These are phyloP conservation scores for Stegodyphus mimosarum DNA, from an alignment of 1,140 invertebrate species.

Conservation along the genomic window DNA sequence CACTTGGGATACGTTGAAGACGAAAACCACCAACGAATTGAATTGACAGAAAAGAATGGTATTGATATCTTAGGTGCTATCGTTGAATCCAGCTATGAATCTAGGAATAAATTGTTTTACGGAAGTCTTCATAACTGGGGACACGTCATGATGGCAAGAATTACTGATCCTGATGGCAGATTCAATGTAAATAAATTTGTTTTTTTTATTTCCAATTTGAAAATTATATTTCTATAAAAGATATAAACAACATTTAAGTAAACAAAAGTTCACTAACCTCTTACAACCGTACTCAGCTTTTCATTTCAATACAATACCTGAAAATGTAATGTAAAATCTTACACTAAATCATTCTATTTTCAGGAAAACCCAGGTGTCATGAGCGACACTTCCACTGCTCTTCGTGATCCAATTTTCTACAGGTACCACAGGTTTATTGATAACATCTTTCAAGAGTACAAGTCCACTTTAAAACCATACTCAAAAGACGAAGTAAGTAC, in stretches of 20 bases:
- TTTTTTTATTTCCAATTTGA: background rate
- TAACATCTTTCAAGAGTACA: constrained; percentile 58
- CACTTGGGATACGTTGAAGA: constrained; percentile 42
- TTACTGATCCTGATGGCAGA: constrained; percentile 77
- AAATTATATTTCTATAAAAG: background rate
- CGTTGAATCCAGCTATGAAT: constrained; percentile 72
- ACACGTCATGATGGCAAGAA: constrained; percentile 73
- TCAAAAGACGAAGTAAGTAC: constrained; percentile 14
- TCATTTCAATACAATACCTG: background rate
- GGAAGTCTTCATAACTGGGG: constrained; percentile 68
- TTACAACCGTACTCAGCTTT: background rate
- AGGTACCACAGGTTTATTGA: constrained; percentile 57
- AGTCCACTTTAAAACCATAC: constrained; percentile 26
- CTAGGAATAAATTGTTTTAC: constrained; percentile 69
- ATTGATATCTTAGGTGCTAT: constrained; percentile 72
- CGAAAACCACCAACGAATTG: constrained; percentile 29
- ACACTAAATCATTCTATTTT: background rate
- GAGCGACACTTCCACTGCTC: constrained; percentile 57
- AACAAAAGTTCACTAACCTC: too few relatives aligned
- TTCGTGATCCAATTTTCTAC: constrained; percentile 58
- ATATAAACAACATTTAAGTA: background rate
- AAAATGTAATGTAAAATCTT: background rate
- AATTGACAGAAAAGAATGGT: constrained; percentile 60
- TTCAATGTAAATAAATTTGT: constrained; percentile 60
- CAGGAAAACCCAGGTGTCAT: constrained; percentile 61